These are phyloP conservation scores for Cyphomyrmex costatus DNA, from an alignment of 1,140 invertebrate species.

Conservation along the genomic window DNA sequence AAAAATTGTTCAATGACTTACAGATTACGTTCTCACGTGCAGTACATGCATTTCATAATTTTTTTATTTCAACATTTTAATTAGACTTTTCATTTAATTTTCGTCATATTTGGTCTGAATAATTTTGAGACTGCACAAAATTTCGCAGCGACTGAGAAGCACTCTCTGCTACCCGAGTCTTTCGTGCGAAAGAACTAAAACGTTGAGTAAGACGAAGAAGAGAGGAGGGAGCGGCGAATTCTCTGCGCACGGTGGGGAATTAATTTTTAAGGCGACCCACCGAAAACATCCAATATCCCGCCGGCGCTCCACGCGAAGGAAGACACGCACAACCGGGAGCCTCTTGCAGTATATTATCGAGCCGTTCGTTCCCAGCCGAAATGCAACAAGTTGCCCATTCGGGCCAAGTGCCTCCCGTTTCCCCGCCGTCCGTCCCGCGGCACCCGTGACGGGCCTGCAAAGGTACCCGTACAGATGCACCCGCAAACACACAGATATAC, in stretches of 20 bases:
- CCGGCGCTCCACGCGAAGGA: conserved; percentile 67
- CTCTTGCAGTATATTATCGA: conserved; percentile 79
- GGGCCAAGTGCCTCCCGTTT: conserved; percentile 72
- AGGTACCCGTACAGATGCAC: conserved; percentile 42
- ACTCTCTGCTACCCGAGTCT: no score
- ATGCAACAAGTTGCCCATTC: conserved; percentile 86
- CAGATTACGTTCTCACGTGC: not conserved
- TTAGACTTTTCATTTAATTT: not conserved
- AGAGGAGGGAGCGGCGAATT: conserved; percentile 10
- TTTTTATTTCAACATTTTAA: not conserved
- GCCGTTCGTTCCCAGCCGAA: conserved; percentile 78
- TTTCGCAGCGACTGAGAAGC: not conserved
- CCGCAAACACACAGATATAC: conserved; percentile 14
- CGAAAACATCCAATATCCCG: conserved; percentile 48
- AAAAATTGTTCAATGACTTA: not conserved
- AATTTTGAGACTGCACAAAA: not conserved
- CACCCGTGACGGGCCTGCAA: conserved; percentile 57
- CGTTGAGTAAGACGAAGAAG: not conserved
- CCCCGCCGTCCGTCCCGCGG: conserved; percentile 16
- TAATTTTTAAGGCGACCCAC: conserved; percentile 53
- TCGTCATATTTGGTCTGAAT: not conserved
- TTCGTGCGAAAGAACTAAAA: conserved; percentile 13
- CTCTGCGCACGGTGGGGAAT: conserved; percentile 21
- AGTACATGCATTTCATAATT: not conserved
- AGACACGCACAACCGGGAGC: conserved; percentile 62